Conservation (phyloP, 2,113 vertebrate genomes). For the Aegypius monachus region DNA sequence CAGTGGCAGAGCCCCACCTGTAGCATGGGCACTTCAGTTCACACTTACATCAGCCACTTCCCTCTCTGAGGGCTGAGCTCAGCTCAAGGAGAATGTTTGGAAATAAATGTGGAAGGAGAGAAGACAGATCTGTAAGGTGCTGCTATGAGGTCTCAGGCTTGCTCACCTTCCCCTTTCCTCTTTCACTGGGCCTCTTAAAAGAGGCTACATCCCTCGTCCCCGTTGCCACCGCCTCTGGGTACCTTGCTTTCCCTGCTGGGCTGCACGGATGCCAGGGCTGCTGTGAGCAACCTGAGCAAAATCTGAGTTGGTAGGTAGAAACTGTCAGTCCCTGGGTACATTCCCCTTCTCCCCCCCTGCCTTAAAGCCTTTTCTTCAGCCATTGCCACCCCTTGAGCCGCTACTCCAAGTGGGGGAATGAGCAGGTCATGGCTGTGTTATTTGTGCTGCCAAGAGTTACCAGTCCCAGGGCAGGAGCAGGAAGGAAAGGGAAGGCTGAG, state of each 20-base stretch:
- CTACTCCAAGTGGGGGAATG: not conserved
- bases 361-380: not conserved
- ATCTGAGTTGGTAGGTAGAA: not conserved
- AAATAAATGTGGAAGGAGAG: not conserved
- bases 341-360: not conserved
- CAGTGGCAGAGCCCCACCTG: not conserved
- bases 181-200: not conserved
- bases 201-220: rapidly evolving
- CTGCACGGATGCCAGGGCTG: not conserved
- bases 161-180: not conserved
- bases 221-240: rapidly evolving
- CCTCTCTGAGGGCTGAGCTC: not conserved
- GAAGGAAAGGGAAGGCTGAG: not conserved
- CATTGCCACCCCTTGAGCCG: not conserved
- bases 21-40: not conserved
- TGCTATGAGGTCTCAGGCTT: not conserved
- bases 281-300: not conserved
- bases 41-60: not conserved
- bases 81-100: not conserved
- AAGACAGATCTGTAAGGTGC: not conserved
- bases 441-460: not conserved
- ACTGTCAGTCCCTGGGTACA: rapidly evolving
- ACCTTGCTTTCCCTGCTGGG: not conserved
- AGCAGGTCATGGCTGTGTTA: not conserved
- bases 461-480: not conserved